A percentile compares a stretch with the other conserved stretches of the same genome.
These are phyloP conservation scores for Ciconia maguari DNA, from an alignment of 2,113 vertebrate species.

Conservation along the genomic window DNA sequence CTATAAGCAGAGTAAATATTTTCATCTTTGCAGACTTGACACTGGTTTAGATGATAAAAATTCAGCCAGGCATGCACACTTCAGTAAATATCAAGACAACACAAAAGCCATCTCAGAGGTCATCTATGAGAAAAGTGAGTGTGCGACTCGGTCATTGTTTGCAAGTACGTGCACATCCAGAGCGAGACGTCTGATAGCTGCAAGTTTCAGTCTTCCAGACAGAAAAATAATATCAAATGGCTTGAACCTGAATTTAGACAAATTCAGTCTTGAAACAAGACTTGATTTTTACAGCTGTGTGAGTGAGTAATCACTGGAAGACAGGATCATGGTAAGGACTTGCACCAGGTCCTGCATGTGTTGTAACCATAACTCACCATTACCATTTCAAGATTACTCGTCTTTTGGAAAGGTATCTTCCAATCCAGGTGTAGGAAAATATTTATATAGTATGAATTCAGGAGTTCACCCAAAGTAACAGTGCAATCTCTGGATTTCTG, in stretches of 20 bases:
- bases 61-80: fast-evolving
- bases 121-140: background rate
- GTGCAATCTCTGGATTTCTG: background rate
- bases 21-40: background rate
- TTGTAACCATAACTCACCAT: background rate
- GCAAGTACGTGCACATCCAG: background rate
- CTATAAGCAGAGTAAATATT: background rate
- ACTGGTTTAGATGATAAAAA: background rate
- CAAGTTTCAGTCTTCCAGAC: background rate
- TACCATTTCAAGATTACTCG: background rate
- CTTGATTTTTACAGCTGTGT: background rate
- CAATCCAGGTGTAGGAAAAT: background rate
- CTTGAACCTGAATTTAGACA: background rate
- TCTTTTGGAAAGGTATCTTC: background rate
- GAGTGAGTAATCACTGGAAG: background rate
- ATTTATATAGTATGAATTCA: background rate
- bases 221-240: background rate
- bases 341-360: fast-evolving
- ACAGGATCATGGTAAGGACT: fast-evolving
- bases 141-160: background rate
- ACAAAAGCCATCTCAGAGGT: background rate
- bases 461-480: background rate
- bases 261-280: background rate
- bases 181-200: background rate
- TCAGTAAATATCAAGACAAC: background rate